These are phyloP conservation scores for Anarsia innoxiella DNA, from an alignment of 2,888 invertebrate species.

Conservation along the genomic window DNA sequence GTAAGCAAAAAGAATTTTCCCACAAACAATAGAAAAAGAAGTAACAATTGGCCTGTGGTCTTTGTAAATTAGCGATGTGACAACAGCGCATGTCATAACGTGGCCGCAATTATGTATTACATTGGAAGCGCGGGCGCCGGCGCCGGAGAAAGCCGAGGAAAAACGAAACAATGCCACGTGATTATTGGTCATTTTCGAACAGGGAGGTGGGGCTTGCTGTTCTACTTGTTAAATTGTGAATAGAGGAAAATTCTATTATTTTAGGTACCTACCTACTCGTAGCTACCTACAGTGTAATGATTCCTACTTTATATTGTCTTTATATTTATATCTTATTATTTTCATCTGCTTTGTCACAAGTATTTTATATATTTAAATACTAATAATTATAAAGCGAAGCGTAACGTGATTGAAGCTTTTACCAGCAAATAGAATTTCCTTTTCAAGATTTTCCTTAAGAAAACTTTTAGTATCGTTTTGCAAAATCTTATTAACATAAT, in stretches of 20 bases:
- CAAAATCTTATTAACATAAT: no score
- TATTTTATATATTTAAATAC: no score
- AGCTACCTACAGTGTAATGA: no score
- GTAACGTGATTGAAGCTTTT: no score
- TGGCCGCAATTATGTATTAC: slow-evolving; percentile 37
- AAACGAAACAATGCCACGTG: slow-evolving; percentile 34
- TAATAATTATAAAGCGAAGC: no score
- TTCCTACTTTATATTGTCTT: background rate
- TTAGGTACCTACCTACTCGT: no score
- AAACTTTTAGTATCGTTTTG: no score
- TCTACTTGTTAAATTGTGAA: no score
- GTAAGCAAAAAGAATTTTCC: slow-evolving; percentile 19
- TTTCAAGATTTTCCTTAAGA: no score
- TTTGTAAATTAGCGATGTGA: slow-evolving; percentile 24
- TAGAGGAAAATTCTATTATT: no score
- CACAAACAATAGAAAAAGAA: slow-evolving; percentile 18
- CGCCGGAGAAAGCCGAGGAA: slow-evolving; percentile 39
- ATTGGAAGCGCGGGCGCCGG: slow-evolving; percentile 29
- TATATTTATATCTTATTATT: background rate
- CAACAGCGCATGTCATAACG: slow-evolving; percentile 35
- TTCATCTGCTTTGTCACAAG: background rate
- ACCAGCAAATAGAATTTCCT: no score
- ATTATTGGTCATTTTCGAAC: slow-evolving; percentile 40
- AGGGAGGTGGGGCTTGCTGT: no score
- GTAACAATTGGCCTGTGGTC: slow-evolving; percentile 21